phyloP scores from a whole-genome alignment of 2,888 invertebrate species.

The Saturnia japonica region DNA sequence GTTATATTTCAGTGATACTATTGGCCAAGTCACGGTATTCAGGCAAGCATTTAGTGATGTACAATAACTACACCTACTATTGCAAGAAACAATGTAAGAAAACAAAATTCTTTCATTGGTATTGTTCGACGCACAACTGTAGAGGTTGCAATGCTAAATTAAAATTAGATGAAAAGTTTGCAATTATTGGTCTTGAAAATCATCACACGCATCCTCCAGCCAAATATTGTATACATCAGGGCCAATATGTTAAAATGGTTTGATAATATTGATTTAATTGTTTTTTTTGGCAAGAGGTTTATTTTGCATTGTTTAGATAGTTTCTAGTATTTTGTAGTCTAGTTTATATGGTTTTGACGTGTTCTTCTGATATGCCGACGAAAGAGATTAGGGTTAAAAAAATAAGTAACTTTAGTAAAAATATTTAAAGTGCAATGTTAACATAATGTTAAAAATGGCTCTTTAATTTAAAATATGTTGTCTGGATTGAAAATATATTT shows the following conservation, averaged over 20 bases:
- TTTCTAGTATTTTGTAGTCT: neutral
- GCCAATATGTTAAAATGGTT: slow-evolving; percentile 54
- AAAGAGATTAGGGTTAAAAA: neutral
- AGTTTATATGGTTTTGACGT: neutral
- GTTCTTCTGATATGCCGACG: neutral
- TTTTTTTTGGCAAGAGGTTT: neutral
- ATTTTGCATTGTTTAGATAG: neutral
- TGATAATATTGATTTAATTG: slow-evolving; percentile 21
- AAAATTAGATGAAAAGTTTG: slow-evolving; percentile 58
- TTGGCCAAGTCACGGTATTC: slow-evolving; percentile 66
- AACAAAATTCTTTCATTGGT: slow-evolving; percentile 63
- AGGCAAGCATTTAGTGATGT: slow-evolving; percentile 64
- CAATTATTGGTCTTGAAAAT: slow-evolving; percentile 50
- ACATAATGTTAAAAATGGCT: neutral
- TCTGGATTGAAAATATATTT: neutral
- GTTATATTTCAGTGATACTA: slow-evolving; percentile 52
- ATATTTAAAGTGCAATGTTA: neutral
- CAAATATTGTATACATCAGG: slow-evolving; percentile 60
- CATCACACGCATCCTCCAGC: slow-evolving; percentile 64
- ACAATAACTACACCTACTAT: slow-evolving; percentile 68
- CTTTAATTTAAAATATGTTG: neutral
- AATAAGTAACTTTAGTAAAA: neutral
- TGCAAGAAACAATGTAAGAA: slow-evolving; percentile 66
- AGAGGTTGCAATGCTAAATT: slow-evolving; percentile 68
- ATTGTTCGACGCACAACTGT: slow-evolving; percentile 71